Evolutionary conservation across 2,797 vertebrate genomes (phyloP).

Genomic region (Paramormyrops hopkinsi): DNA sequence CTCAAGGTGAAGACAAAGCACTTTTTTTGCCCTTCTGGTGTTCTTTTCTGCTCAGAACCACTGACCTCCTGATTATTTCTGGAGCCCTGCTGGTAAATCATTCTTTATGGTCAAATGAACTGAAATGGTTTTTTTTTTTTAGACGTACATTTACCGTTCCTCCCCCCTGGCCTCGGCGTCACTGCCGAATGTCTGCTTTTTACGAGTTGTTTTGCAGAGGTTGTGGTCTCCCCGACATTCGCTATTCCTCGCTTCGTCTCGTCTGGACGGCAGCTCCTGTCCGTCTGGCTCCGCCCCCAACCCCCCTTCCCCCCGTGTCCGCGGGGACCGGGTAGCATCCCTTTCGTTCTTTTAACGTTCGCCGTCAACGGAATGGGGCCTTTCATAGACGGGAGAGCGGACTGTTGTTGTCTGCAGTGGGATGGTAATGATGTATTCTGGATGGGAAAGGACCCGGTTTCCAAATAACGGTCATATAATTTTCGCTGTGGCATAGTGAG

Average conservation of each 20-base stretch:
- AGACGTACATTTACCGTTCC: background rate
- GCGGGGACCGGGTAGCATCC: background rate
- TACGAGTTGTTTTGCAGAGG: conserved; percentile 12
- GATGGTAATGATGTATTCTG: background rate
- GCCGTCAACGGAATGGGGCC: background rate
- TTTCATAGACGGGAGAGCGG: background rate
- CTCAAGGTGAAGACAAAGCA: conserved; percentile 8
- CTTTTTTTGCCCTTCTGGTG: background rate
- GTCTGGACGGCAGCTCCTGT: background rate
- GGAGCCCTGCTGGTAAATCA: conserved; percentile 8
- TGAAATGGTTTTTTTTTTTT: background rate
- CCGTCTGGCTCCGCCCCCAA: background rate
- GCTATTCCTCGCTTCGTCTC: background rate
- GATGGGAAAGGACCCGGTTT: background rate
- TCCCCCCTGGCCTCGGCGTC: background rate
- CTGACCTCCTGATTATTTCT: conserved; percentile 1
- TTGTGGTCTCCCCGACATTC: background rate
- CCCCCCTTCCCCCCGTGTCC: background rate
- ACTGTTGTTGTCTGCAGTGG: background rate
- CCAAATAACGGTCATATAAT: background rate
- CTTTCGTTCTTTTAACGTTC: background rate
- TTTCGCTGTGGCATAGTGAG: conserved; percentile 3
- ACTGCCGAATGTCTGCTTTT: background rate
- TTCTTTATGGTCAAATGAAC: background rate
- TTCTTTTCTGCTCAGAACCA: background rate